These are phyloP conservation scores for Malurus cyaneus DNA, from an alignment of 2,113 vertebrate species.

Conservation along the genomic window DNA sequence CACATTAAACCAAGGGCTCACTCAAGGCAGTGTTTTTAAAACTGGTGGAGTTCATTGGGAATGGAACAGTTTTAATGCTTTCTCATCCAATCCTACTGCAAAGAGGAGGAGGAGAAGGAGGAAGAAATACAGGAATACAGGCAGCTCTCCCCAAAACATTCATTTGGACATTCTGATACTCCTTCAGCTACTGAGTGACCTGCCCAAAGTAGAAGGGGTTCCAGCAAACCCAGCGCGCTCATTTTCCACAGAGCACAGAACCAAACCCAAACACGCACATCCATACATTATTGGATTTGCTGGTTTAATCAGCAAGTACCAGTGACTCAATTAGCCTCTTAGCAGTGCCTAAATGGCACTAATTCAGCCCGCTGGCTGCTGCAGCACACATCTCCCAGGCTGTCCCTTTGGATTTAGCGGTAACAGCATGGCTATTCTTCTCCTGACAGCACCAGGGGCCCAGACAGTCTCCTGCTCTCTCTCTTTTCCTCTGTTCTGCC, in stretches of 20 bases:
- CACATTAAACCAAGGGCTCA: background rate
- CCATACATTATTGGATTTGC: conserved; percentile 53
- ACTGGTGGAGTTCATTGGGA: background rate
- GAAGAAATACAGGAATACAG: background rate
- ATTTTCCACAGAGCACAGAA: conserved; percentile 18
- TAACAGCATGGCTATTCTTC: conserved; percentile 58
- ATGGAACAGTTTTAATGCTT: background rate
- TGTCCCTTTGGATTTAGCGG: conserved; percentile 42
- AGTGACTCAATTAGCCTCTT: conserved; percentile 61
- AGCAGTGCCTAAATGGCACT: conserved; percentile 56
- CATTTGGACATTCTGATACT: background rate
- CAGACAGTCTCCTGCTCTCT: conserved; percentile 53
- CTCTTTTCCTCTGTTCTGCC: conserved; percentile 53
- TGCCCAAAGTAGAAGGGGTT: background rate
- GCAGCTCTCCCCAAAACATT: background rate
- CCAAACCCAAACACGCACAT: conserved; percentile 48
- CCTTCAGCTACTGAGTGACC: background rate
- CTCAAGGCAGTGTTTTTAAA: background rate
- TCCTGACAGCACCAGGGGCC: conserved; percentile 58
- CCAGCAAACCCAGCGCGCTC: background rate
- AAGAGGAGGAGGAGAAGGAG: background rate
- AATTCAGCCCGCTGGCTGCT: conserved; percentile 60
- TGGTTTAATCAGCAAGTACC: conserved; percentile 62
- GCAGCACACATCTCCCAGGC: conserved; percentile 40
- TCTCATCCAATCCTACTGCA: background rate